Conservation (phyloP, 2,888 invertebrate genomes). For the Aradus depressus region DNA sequence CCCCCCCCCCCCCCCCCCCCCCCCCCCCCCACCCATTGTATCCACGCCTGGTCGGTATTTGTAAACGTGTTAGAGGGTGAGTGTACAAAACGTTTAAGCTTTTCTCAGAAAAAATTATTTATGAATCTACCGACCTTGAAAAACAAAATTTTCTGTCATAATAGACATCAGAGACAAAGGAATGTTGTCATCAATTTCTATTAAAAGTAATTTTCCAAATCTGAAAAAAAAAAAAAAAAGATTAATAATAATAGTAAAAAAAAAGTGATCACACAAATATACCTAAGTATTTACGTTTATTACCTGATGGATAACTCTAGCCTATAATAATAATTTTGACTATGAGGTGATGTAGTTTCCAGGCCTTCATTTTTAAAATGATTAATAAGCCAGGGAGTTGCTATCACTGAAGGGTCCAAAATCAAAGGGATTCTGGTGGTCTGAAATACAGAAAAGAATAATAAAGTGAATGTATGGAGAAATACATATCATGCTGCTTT, state of each 20-base stretch:
- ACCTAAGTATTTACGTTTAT: neutral
- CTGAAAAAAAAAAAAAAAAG: constrained; percentile 38
- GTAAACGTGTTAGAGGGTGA: too few species aligned
- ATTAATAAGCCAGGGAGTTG: constrained; percentile 66
- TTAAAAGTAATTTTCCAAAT: constrained; percentile 79
- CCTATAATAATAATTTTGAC: constrained; percentile 58
- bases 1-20: too few species aligned
- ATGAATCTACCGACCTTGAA: constrained; percentile 44
- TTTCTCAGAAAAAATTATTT: too few species aligned
- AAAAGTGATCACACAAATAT: neutral
- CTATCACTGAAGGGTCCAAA: constrained; percentile 80
- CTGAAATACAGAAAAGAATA: constrained; percentile 10
- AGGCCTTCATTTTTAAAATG: constrained; percentile 54
- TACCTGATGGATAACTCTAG: constrained; percentile 63
- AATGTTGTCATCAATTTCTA: constrained; percentile 59
- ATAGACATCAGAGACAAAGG: constrained; percentile 52
- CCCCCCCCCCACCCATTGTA: too few species aligned
- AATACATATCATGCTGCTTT: too few species aligned
- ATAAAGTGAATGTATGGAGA: neutral
- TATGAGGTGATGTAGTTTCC: constrained; percentile 69
- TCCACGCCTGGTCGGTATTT: too few species aligned
- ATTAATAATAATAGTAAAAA: neutral
- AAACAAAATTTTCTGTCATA: constrained; percentile 49
- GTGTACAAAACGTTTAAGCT: too few species aligned
- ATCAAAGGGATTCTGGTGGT: constrained; percentile 37